These are phyloP conservation scores for Stichopus chloronotus DNA, from an alignment of 35 echinoderm and acorn worm genomes.

Conservation along the genomic window DNA sequence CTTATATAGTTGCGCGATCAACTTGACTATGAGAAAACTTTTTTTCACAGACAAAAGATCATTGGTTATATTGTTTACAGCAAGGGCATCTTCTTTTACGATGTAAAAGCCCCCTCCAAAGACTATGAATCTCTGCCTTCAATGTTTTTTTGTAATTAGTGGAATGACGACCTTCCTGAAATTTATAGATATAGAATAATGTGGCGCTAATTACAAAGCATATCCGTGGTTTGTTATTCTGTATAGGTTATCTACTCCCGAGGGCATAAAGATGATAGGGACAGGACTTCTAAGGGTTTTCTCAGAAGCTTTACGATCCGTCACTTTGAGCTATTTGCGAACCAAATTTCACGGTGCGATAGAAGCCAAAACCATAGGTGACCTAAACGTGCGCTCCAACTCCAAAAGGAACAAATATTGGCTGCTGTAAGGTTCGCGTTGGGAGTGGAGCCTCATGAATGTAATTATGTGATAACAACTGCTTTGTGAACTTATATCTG, in stretches of 20 bases:
- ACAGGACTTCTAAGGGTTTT: not conserved
- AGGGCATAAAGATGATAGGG: not conserved
- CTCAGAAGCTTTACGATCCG: not conserved
- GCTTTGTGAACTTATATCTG: too few species aligned
- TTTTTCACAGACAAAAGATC: too few species aligned
- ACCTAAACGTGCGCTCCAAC: too few species aligned
- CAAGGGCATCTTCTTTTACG: too few species aligned
- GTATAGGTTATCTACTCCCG: not conserved
- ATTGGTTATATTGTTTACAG: too few species aligned
- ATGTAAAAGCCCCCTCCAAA: not conserved
- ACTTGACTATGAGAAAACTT: too few species aligned
- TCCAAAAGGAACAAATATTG: too few species aligned
- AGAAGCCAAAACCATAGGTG: not conserved
- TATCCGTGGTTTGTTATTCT: not conserved
- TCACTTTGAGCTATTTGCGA: too few species aligned
- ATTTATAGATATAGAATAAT: not conserved
- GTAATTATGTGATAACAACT: too few species aligned
- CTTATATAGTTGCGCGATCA: too few species aligned
- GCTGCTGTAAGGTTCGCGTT: too few species aligned
- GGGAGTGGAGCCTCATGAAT: too few species aligned
- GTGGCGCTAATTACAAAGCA: not conserved
- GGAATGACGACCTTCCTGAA: not conserved
- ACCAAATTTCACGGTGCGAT: not conserved
- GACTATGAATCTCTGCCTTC: not conserved
- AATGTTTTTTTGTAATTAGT: not conserved